These are phyloP conservation scores for Mormyrus hasselquistii DNA, from an alignment of 2,797 vertebrate genomes.

Conservation along the genomic window DNA sequence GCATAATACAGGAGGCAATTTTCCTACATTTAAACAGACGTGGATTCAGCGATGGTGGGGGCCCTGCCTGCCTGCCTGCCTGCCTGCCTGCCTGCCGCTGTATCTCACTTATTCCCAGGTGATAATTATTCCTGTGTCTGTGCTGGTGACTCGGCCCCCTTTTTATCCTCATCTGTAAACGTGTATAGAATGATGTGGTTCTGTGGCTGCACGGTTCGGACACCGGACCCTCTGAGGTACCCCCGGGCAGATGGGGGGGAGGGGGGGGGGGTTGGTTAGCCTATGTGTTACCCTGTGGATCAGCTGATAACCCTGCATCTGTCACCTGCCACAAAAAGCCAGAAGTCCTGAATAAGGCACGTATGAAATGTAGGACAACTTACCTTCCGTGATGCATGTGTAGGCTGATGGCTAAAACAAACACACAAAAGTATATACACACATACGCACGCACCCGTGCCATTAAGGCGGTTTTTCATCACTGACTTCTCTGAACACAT, in stretches of 20 bases:
- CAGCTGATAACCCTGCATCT: background rate
- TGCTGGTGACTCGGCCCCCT: slow-evolving; percentile 11
- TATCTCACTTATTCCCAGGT: slow-evolving; percentile 17
- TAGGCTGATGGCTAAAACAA: background rate
- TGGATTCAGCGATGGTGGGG: background rate
- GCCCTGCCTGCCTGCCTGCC: background rate
- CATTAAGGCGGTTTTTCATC: background rate
- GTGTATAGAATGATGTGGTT: background rate
- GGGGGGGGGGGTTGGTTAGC: too few species aligned
- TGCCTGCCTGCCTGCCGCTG: background rate
- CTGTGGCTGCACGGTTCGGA: background rate
- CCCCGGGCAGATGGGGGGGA: background rate
- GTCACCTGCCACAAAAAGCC: background rate
- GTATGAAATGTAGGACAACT: background rate
- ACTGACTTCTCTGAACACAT: background rate
- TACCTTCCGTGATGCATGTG: background rate
- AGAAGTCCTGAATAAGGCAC: background rate
- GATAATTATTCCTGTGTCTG: slow-evolving; percentile 23
- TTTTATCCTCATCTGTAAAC: slow-evolving; percentile 21
- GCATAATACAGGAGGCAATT: slow-evolving; percentile 15
- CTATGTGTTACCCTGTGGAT: background rate
- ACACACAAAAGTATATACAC: background rate
- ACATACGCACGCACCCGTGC: background rate
- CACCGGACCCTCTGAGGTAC: background rate
- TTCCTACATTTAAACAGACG: slow-evolving; percentile 16